Base-by-base conservation (phyloP, 2,113 vertebrate species). In the Oreochromis spilurus region DNA sequence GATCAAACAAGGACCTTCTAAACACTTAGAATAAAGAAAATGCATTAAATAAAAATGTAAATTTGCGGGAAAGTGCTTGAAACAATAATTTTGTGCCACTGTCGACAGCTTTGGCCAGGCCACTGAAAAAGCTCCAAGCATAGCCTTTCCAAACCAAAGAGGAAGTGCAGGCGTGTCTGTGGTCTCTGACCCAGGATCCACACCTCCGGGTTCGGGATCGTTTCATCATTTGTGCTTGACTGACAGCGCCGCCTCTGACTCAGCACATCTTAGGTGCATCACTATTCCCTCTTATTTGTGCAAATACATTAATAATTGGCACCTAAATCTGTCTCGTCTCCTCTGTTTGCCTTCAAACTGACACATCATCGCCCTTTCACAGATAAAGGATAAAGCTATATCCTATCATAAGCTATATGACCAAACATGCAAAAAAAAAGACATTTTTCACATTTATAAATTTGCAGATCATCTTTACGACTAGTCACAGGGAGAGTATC, bases 131-230 rank as follows among this genome's bases (percentile, higher is more conserved):
- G 55, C 55, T 58, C 55, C 13, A 16, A 58, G 24, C 24, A 58
- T 16, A 58, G 55, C 13, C 55, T 58, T 57, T 0, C 55, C 24
- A 58, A 58, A 58, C 55, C 13, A 9, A 29, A 0, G 55, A 57
- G 24, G 13, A 24, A 57, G 55, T 16, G 55, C 13, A 3, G 55
- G 54, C 2, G 4, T 57, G 24, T 57, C 55, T 3, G 55, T 57
- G 55, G 55, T 29, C 13, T 57, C 13, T 29, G 24, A 16, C 12
- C 54, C 17, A 9, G 16, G 48, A 50, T 9, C 48, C 48, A 50
- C 48, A 0, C 0, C 21, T 55, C 54, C 2, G 4, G 21, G 54
- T 55, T 55, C 6, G 0, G 1, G 54, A 55, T 13, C 3, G 54
- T 55, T 55, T 26, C 21, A 55, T 55, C 2, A 13, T 55, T 55